A percentile compares a stretch with the other conserved stretches of the same genome.
Evolutionary conservation across 2,888 invertebrate species (phyloP).

Genomic region (Coenonympha glycerion): DNA sequence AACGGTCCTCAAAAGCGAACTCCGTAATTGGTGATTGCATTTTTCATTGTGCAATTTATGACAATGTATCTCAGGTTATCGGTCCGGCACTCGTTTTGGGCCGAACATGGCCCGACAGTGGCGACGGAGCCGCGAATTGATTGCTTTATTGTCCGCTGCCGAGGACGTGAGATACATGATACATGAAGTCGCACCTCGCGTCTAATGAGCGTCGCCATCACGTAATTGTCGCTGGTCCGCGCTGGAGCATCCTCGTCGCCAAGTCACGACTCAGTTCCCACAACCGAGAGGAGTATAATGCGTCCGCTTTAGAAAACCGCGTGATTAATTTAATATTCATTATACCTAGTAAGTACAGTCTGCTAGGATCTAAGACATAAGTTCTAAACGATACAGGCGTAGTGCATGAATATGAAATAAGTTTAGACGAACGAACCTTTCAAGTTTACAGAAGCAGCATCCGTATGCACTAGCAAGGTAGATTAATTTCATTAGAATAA

Average conservation of each 20-base stretch:
- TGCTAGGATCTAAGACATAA: neutral
- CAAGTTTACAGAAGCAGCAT: neutral
- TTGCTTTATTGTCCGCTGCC: conserved; percentile 68
- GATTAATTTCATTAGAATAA: neutral
- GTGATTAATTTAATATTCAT: conserved; percentile 10
- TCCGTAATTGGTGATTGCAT: conserved; percentile 6
- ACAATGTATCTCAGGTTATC: conserved; percentile 32
- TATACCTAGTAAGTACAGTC: neutral
- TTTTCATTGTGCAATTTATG: conserved; percentile 6
- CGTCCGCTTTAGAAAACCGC: neutral
- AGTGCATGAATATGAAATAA: conserved; percentile 5
- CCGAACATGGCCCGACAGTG: conserved; percentile 21
- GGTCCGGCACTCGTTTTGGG: conserved; percentile 50
- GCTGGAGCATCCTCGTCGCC: conserved; percentile 1
- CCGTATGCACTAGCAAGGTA: neutral
- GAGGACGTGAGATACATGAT: conserved; percentile 68
- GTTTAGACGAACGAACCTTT: neutral
- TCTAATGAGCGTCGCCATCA: conserved; percentile 63
- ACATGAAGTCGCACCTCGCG: conserved; percentile 62
- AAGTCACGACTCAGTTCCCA: conserved; percentile 8
- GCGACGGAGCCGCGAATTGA: conserved; percentile 57
- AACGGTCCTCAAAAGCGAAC: conserved; percentile 5
- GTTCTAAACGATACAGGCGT: neutral
- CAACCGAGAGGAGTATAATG: neutral
- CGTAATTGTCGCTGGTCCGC: conserved; percentile 56